phyloP scores from a whole-genome alignment of 2,888 invertebrate genomes.

The Mimachlamys varia region DNA sequence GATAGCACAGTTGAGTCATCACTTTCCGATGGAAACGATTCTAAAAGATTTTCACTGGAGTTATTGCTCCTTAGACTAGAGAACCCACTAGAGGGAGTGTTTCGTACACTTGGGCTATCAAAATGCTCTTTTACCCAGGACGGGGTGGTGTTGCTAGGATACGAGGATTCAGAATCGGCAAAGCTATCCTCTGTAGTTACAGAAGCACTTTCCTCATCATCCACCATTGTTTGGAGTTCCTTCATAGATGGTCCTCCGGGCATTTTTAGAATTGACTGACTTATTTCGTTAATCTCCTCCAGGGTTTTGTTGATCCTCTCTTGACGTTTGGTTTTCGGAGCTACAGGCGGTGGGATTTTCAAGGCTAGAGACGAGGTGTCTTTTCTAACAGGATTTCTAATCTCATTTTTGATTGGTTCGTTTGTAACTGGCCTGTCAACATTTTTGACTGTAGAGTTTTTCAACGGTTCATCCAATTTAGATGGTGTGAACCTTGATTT shows the following conservation, averaged over 20 bases:
- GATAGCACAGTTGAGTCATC: background rate
- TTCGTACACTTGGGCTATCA: background rate
- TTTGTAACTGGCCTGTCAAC: background rate
- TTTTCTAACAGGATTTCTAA: background rate
- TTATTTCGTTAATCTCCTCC: background rate
- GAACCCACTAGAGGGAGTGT: background rate
- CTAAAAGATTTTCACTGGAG: conserved; percentile 3
- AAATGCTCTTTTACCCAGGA: background rate
- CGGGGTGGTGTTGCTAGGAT: background rate
- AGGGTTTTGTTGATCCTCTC: background rate
- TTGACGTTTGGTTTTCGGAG: background rate
- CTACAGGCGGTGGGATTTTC: background rate
- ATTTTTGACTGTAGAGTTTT: background rate
- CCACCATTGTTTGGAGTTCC: background rate
- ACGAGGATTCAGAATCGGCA: conserved; percentile 1
- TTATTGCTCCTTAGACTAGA: conserved; percentile 14
- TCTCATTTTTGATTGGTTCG: background rate
- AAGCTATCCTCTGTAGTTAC: conserved; percentile 2
- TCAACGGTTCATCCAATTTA: background rate
- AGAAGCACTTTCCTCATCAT: background rate
- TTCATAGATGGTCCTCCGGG: background rate
- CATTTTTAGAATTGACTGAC: background rate
- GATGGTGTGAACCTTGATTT: background rate
- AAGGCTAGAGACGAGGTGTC: background rate
- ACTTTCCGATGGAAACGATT: background rate